These are phyloP conservation scores for Pelecanoides urinatrix DNA, from an alignment of 2,113 vertebrate genomes.

Conservation along the genomic window DNA sequence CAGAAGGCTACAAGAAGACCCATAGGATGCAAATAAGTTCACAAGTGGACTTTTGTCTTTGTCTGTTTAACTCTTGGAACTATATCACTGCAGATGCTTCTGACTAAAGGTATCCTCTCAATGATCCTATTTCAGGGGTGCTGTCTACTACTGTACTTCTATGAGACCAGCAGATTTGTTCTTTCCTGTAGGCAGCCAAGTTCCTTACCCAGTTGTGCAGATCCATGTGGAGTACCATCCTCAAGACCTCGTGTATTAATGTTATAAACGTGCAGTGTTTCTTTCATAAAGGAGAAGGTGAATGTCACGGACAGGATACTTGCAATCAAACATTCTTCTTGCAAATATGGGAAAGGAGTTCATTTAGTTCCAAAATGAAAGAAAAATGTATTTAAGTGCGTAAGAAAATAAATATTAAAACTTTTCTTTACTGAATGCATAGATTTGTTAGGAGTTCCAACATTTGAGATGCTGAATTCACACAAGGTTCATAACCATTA, in stretches of 20 bases:
- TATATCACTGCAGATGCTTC: not conserved
- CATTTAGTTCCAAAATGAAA: not conserved
- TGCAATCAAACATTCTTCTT: not conserved
- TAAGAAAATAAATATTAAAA: not conserved
- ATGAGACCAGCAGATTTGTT: not conserved
- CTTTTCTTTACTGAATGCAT: not conserved
- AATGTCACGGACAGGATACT: not conserved
- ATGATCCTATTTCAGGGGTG: not conserved
- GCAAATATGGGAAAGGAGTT: not conserved
- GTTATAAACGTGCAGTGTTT: not conserved
- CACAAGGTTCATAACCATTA: rapidly evolving
- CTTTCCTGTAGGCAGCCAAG: not conserved
- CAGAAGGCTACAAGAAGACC: not conserved
- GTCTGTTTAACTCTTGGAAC: not conserved
- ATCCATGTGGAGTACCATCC: rapidly evolving
- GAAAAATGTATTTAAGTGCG: not conserved
- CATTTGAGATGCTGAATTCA: not conserved
- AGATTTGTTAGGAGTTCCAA: not conserved
- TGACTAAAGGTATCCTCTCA: not conserved
- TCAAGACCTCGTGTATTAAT: not conserved
- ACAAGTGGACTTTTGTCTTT: not conserved
- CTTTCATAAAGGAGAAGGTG: not conserved
- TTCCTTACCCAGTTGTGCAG: not conserved
- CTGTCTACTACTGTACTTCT: not conserved
- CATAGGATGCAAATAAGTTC: not conserved